Evolutionary conservation across 2,888 invertebrate species (phyloP), one percentile per base, ranked within the genome.

Genomic region (Steinernema carpocapsae): DNA sequence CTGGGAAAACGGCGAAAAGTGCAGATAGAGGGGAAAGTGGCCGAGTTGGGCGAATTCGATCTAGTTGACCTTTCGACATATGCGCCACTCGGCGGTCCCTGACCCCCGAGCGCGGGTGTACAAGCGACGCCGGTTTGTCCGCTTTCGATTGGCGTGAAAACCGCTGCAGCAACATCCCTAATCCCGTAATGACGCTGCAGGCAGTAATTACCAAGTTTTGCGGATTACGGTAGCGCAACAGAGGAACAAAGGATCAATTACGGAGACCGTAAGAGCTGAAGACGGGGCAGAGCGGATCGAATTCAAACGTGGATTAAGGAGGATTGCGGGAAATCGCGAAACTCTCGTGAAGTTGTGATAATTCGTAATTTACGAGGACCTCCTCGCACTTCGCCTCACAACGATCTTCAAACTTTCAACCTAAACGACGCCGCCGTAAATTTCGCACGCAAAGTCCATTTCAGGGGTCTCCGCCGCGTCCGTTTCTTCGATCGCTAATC

Each of bases 361-460:
- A 64, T 64, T 64, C 22, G 19, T 56, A 22, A 56, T 56, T 64
- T 64, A 29, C 29, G 64, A 19, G 29, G 64, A 19, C 64, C 24
- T 64, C 19, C 48, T 64, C 64, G 64, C 64, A 64, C 64, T 32
- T 64, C 19, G 26, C 32, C 64, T 64, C 32, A 64, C 64, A 64
- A 26, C 19, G 32, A 64, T 22, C 26, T 12, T 64, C 32, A n/a
- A 64, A 17, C 32, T 32, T 64, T 29, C 64, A 14, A 48, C 48
- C 17, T 4, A 48, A 48, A 48, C 32, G 64, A 64, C 26, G 64
- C 64, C 64, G 64, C 64, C 64, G 17, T 64, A 64, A 64, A 64
- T 29, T 64, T 64, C 64, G 64, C 64, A 64, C 64, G 64, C 32
- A 26, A 64, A 64, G 64, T 64, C 32, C 64, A 64, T 64, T 29